phyloP scores from a whole-genome alignment of 2,888 invertebrate genomes.

The Augiades crinisus region DNA sequence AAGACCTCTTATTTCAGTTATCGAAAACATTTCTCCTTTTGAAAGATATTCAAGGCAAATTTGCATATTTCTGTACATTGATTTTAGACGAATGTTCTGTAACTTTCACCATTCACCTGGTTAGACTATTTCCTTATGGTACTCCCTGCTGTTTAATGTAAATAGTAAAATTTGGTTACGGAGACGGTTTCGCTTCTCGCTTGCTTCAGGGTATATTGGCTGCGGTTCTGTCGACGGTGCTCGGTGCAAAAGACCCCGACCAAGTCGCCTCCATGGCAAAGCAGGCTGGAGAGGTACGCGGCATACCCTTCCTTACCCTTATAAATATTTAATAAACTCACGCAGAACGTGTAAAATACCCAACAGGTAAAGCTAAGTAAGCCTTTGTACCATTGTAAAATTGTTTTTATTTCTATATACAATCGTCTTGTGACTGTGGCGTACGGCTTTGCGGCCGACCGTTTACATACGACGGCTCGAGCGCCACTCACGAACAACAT shows the following conservation, averaged over 20 bases:
- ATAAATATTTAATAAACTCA: conserved; percentile 4
- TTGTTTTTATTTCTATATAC: too few species aligned
- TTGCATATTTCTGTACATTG: too few species aligned
- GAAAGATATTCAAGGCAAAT: too few species aligned
- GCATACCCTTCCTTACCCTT: conserved; percentile 58
- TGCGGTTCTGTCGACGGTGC: conserved; percentile 93
- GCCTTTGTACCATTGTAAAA: too few species aligned
- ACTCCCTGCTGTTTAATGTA: conserved; percentile 59
- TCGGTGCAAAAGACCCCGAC: conserved; percentile 95
- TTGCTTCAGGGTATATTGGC: conserved; percentile 94
- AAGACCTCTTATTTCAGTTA: too few species aligned
- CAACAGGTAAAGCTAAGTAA: conserved; percentile 11
- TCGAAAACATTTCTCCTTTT: too few species aligned
- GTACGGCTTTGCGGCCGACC: conserved; percentile 14
- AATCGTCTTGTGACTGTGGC: background rate
- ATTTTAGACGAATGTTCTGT: too few species aligned
- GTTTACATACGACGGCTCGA: conserved; percentile 16
- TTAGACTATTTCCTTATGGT: conserved; percentile 48
- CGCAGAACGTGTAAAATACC: conserved; percentile 18
- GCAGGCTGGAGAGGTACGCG: conserved; percentile 96
- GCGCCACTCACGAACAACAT: conserved; percentile 33
- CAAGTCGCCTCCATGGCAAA: conserved; percentile 97
- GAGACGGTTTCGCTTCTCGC: conserved; percentile 80
- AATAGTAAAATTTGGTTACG: conserved; percentile 78
- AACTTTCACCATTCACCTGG: background rate